phyloP scores from a whole-genome alignment of 2,888 invertebrate species.

The Drosophila merina region DNA sequence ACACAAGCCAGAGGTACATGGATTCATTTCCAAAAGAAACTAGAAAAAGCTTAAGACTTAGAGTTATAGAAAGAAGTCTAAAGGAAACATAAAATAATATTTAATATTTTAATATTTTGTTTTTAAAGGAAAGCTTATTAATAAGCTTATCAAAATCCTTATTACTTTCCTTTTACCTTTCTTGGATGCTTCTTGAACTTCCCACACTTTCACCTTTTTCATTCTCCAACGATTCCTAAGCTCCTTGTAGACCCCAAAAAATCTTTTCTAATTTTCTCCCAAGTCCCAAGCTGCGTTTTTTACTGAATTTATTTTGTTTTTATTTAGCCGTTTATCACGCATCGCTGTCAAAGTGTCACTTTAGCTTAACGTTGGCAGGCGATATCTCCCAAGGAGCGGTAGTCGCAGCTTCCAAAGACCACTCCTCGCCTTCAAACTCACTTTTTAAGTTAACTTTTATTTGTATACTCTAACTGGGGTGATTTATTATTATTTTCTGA shows the following conservation, averaged over 20 bases:
- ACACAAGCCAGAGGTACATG: background rate
- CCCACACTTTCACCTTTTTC: background rate
- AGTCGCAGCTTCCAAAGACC: conserved; percentile 14
- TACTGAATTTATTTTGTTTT: conserved; percentile 9
- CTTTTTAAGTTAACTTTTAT: background rate
- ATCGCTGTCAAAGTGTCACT: conserved; percentile 82
- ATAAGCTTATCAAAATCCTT: background rate
- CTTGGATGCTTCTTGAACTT: background rate
- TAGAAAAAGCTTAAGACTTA: background rate
- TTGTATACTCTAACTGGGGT: background rate
- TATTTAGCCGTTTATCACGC: conserved; percentile 81
- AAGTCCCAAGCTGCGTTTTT: background rate
- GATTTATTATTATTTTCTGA: too few species aligned
- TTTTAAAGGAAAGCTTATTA: background rate
- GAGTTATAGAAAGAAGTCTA: background rate
- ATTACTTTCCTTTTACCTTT: background rate
- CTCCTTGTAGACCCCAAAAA: background rate
- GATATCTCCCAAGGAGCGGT: conserved; percentile 60
- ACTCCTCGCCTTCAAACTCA: conserved; percentile 9
- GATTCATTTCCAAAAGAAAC: background rate
- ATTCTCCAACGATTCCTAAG: background rate
- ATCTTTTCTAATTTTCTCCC: background rate
- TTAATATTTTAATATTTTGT: too few species aligned
- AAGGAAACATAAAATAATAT: too few species aligned
- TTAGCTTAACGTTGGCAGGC: conserved; percentile 74